phyloP scores from a whole-genome alignment of 1,140 invertebrate species.

The Pentalonia nigronervosa region DNA sequence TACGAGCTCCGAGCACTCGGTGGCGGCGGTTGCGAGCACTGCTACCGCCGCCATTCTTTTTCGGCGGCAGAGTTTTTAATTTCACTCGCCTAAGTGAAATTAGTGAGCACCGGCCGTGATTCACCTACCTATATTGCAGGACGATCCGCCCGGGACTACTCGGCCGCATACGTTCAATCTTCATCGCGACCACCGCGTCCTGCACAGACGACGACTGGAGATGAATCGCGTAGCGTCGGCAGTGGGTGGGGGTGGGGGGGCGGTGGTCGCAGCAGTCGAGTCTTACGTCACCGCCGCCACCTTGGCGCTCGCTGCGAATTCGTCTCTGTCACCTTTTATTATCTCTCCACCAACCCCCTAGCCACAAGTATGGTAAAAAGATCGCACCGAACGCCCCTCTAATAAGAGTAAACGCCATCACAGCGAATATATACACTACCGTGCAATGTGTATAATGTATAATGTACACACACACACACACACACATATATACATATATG shows the following conservation, averaged over 20 bases:
- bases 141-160: background rate
- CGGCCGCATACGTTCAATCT: constrained; percentile 38
- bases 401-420: background rate
- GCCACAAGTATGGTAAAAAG: background rate
- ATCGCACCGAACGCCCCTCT: background rate
- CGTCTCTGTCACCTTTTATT: constrained; percentile 5
- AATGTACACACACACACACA: too few relatives aligned
- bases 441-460: background rate
- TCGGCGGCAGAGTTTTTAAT: constrained; percentile 39
- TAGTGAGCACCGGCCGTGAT: constrained; percentile 45
- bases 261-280: background rate
- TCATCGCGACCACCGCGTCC: constrained; percentile 7
- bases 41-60: background rate
- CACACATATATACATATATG: background rate
- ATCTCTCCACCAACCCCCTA: background rate
- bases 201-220: background rate
- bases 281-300: background rate
- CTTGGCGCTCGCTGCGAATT: background rate
- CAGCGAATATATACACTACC: background rate
- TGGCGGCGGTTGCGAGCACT: background rate
- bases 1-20: background rate
- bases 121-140: background rate
- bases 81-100: constrained; percentile 43
- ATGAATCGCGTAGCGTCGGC: background rate
- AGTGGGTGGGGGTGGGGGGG: too few relatives aligned